Conservation (phyloP, 2,888 invertebrate species). For the Calephelis perditalis region DNA sequence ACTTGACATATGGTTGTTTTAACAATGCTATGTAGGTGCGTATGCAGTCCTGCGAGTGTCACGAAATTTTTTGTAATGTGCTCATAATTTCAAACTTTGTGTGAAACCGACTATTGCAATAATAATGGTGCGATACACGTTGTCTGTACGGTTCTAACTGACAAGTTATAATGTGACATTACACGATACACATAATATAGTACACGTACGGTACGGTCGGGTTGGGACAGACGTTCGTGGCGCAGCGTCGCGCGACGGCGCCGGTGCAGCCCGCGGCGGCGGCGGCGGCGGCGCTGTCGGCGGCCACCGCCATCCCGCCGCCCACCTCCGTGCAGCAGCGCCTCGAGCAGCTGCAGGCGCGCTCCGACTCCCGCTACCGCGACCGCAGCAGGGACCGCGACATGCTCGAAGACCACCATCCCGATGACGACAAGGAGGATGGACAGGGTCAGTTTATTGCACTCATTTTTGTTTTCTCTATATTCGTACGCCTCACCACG, state of each 20-base stretch:
- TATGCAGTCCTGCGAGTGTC: too few relatives aligned
- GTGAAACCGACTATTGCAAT: too few relatives aligned
- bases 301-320: slow-evolving; percentile 70
- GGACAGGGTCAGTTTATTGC: slow-evolving; percentile 40
- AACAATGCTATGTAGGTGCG: too few relatives aligned
- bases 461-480: too few relatives aligned
- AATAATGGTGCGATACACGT: too few relatives aligned
- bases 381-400: slow-evolving; percentile 47
- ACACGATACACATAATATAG: neutral
- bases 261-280: slow-evolving; percentile 72
- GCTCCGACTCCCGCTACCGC: slow-evolving; percentile 54
- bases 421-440: slow-evolving; percentile 52
- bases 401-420: slow-evolving; percentile 36
- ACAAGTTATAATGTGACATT: too few relatives aligned
- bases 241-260: slow-evolving; percentile 67
- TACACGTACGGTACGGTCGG: too few relatives aligned
- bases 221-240: slow-evolving; percentile 60
- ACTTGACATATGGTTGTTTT: too few relatives aligned
- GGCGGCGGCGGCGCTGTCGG: slow-evolving; percentile 69
- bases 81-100: too few relatives aligned
- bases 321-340: slow-evolving; percentile 70
- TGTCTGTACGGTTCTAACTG: too few relatives aligned
- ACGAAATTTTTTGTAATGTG: too few relatives aligned
- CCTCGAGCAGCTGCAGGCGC: slow-evolving; percentile 67
- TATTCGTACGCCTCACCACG: too few relatives aligned